Percentiles rank a stretch among this genome's conserved stretches.
These are phyloP conservation scores for Psix sp. DNA, from an alignment of 1,140 invertebrate genomes.

Conservation along the genomic window DNA sequence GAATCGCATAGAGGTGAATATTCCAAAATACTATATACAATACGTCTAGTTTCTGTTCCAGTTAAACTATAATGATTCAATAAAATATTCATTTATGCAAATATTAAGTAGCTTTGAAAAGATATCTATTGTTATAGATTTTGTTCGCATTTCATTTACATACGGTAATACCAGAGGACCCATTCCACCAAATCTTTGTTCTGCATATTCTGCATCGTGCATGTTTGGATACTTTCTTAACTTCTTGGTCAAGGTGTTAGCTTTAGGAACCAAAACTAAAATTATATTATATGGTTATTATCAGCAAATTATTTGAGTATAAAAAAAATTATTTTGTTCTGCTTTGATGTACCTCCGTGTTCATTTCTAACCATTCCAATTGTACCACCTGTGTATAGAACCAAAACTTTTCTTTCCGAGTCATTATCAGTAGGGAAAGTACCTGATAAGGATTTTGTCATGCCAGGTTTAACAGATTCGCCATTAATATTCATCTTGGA, in stretches of 20 bases:
- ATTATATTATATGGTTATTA: slow-evolving; percentile 23
- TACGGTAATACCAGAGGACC: slow-evolving; percentile 83
- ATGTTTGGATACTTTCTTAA: slow-evolving; percentile 84
- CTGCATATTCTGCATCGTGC: slow-evolving; percentile 83
- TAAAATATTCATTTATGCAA: slow-evolving; percentile 3
- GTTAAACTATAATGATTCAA: slow-evolving; percentile 66
- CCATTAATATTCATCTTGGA: slow-evolving; percentile 7
- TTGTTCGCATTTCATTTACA: slow-evolving; percentile 68
- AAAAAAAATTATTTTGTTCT: not conserved
- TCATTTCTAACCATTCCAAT: slow-evolving; percentile 91
- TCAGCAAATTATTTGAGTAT: not conserved
- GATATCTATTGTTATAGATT: too few relatives aligned
- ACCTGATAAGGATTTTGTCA: slow-evolving; percentile 30
- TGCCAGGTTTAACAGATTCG: not conserved
- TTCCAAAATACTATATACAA: slow-evolving; percentile 90
- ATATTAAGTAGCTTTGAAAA: too few relatives aligned
- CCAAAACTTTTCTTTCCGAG: slow-evolving; percentile 79
- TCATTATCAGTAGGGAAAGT: slow-evolving; percentile 52
- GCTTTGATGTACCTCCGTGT: slow-evolving; percentile 79
- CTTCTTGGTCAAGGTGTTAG: slow-evolving; percentile 80
- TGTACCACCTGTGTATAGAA: slow-evolving; percentile 92
- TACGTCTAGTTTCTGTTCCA: slow-evolving; percentile 77
- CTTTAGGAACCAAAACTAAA: slow-evolving; percentile 81
- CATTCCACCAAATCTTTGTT: slow-evolving; percentile 78
- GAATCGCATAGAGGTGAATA: slow-evolving; percentile 94